Base-by-base conservation (phyloP, 2,113 vertebrate genomes). In the Cephalopterus ornatus region DNA sequence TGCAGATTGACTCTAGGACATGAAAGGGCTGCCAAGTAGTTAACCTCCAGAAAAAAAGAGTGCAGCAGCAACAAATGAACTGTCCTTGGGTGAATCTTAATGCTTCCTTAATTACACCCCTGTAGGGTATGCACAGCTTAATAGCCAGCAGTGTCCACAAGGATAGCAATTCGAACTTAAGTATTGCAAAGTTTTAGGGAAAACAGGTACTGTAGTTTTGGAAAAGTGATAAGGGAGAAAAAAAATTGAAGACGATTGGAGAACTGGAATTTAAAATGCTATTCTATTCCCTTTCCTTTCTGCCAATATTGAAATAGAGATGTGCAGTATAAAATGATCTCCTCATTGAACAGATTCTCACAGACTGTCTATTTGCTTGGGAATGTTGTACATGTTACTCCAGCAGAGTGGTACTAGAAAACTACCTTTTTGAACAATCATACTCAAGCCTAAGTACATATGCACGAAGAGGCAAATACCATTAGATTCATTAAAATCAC, bases 21-120 rank as follows among this genome's bases (percentile, higher is more conserved):
- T 70, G 91, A 84, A 97, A 97, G 90, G 97, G 95, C 96, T 98
- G 94, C 95, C 95, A 97, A 97, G 95, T 85, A 97, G 97, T 93
- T 96, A 96, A 96, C 96, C 97, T 93, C 91, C 76, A 44, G 72
- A 71, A 85, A 88, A 93, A 83, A 84, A 93, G 65, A 76, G 66
- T 35, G 35, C 68, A 88, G 94, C 91, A 88, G 76, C 65, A 56
- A 88, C 1, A 13, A 94, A 93, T 62, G 71, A 95, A 32, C 87
- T 95, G 86, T 74, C 93, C 92, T 97, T 94, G 55, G 85, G 84
- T 77, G 88, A 79, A 79, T 95, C 94, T 88, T 93, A 71, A 92
- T 37, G 92, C 50, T 89, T 92, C 95, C 75, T 97, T 97, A 97
- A 98, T 97, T 97, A 95, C 33, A 72, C 89, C 90, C 92, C 96